These are phyloP conservation scores for Leucophenga varia DNA, from an alignment of 1,140 invertebrate genomes.

Conservation along the genomic window DNA sequence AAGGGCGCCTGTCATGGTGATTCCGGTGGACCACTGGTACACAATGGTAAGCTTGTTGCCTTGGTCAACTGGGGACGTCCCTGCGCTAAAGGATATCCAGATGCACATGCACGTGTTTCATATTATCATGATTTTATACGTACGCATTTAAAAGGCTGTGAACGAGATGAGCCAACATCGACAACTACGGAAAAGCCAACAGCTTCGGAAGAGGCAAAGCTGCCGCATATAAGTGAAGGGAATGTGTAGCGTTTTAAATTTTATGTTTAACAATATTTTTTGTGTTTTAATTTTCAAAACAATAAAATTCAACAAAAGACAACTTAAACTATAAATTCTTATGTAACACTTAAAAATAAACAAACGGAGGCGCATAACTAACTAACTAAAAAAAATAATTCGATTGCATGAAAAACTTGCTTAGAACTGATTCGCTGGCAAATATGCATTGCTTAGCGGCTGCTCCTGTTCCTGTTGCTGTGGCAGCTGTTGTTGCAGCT, in stretches of 20 bases:
- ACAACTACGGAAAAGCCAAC: conserved; percentile 5
- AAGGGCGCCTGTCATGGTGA: conserved; percentile 63
- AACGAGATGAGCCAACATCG: conserved; percentile 4
- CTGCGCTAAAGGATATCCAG: conserved; percentile 59
- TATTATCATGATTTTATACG: conserved; percentile 57
- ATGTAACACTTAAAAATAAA: too few species aligned
- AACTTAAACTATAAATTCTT: too few species aligned
- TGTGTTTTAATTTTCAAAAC: too few species aligned
- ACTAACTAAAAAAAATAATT: conserved; percentile 31
- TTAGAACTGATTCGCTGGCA: conserved; percentile 48
- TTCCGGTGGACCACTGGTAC: conserved; percentile 57
- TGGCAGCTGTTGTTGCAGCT: conserved; percentile 16
- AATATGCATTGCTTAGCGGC: conserved; percentile 27
- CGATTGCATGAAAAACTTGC: conserved; percentile 37
- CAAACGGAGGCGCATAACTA: conserved; percentile 29
- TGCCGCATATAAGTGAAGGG: too few species aligned
- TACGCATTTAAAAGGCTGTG: conserved; percentile 26
- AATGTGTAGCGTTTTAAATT: too few species aligned
- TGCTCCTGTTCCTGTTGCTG: conserved; percentile 9
- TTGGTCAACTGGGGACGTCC: conserved; percentile 62
- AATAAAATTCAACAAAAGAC: too few species aligned
- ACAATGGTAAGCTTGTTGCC: conserved; percentile 57
- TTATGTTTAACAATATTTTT: too few species aligned
- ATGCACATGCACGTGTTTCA: conserved; percentile 58
- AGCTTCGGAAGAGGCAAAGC: not conserved